Base-by-base conservation (phyloP, 2,113 vertebrate species). In the Trogon melanurus region DNA sequence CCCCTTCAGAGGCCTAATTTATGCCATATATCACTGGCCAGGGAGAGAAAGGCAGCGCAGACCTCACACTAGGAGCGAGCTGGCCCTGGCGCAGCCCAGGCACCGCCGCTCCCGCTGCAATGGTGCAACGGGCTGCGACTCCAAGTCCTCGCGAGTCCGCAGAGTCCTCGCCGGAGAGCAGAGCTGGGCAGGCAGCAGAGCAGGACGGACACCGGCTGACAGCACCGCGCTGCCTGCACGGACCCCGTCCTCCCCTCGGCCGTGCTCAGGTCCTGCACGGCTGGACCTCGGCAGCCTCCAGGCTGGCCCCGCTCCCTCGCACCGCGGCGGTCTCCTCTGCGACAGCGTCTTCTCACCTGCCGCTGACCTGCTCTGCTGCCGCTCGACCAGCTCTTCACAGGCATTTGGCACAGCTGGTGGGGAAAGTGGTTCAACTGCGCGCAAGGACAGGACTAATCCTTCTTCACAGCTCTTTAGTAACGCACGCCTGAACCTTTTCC, bases 1-100 rank as follows among this genome's bases (percentile, higher is more conserved):
- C 98, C 98, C 98, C 97, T 97, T 98, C 98, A 97, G 97, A 98
- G 85, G 97, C 97, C 97, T 97, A 98, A 98, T 96, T 98, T 98
- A 98, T 95, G 95, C 97, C 96, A 98, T 98, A 97, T 97, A 98
- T 98, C 97, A 98, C 96, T 94, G 96, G 95, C 97, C 94, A 94
- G 97, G 81, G 95, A 98, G 97, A 95, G 89, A 57, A 96, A 92
- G 85, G 96, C 91, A 91, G 93, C 51, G 25, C 93, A 96, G 95
- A 96, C 96, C 95, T 95, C 93, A 91, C 88, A 97, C 66, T 93
- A 84, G 91, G 93, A 97, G 91, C 3, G 62, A 95, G 91, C 93
- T 48, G 96, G 96, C 92, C 96, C 85, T 17, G 85, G 93, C 84
- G 67, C 83, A 94, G 91, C 72, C 79, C 79, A n/a, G 45, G 72